Base-by-base conservation (phyloP, 2,797 vertebrate species). In the Discoglossus pictus region DNA sequence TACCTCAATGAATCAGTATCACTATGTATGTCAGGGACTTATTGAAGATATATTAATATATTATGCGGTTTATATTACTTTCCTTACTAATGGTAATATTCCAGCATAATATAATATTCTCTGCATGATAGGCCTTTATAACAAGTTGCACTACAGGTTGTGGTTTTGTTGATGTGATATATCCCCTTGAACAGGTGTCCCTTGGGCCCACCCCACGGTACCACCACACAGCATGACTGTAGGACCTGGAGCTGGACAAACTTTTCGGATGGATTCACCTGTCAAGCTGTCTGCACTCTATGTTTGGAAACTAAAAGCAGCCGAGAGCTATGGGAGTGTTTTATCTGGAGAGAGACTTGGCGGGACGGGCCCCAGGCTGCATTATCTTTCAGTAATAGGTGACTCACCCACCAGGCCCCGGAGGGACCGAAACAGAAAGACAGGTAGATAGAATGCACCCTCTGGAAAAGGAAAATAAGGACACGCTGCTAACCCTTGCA, bases 261-360 rank as follows among this genome's bases (percentile, higher is more conserved):
- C 39, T 9, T 47, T 16, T 47, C 39, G 42, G 48, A 40, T 69
- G 66, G 59, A 47, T 54, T 61, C 58, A 61, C 67, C 50, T 69
- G 50, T 64, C 61, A 64, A 53, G 7, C 17, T 53, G 59, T 69
- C 50, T 61, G 27, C 31, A 2, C 25, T 36, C 12, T 39, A 21
- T 13, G 11, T 6, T 23, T 17, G 52, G 51, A 21, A 31, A 38
- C 52, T 25, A 9, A 51, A 24, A 7, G 13, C 4, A 51, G 47
- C 40, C 72, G 61, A 54, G 34, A 21, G 52, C 8, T n/a, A 6
- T 2, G 55, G 46, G 54, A 56, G 8, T 53, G 52, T 3, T 20
- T 20, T 54, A 38, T 54, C 34, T 10, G n/a, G 31, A 35, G 15
- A 9, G 44, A 67, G 13, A 20, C 36, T 40, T 44, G 1, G 10